Percentiles rank a stretch among this genome's conserved stretches.
These are phyloP conservation scores for Criorhina ranunculi DNA, from an alignment of 2,888 invertebrate species.

Conservation along the genomic window DNA sequence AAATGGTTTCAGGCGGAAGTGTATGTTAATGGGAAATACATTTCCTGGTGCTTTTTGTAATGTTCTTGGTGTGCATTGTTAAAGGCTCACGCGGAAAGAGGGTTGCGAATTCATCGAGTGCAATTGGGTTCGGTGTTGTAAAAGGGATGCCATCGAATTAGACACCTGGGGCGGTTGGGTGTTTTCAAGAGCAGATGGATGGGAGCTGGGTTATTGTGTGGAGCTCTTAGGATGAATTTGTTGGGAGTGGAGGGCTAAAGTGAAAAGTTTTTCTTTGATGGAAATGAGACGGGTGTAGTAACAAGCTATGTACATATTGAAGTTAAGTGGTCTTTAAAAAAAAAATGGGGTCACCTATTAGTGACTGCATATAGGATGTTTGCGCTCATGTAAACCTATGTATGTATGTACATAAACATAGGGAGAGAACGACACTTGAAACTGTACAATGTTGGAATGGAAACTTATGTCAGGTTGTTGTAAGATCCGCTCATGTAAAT, in stretches of 20 bases:
- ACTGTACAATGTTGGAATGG: no score
- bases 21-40: slow-evolving; percentile 75
- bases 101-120: slow-evolving; percentile 54
- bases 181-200: slow-evolving; percentile 35
- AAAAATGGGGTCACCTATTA: not conserved
- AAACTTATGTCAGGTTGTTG: no score
- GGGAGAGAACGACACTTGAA: no score
- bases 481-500: no score
- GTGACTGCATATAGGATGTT: no score
- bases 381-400: no score
- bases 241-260: not conserved
- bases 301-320: not conserved
- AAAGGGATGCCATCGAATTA: slow-evolving; percentile 73
- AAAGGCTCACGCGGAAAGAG: not conserved
- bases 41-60: slow-evolving; percentile 62
- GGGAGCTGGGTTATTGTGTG: not conserved
- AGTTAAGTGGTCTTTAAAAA: not conserved
- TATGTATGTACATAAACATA: no score
- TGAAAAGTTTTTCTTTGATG: slow-evolving; percentile 14
- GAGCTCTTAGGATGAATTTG: not conserved
- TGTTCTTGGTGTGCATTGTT: slow-evolving; percentile 37
- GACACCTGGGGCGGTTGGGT: slow-evolving; percentile 63
- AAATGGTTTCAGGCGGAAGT: slow-evolving; percentile 67
- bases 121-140: slow-evolving; percentile 66
- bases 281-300: not conserved